phyloP scores from a whole-genome alignment of 1,140 invertebrate species.

The Polypedilum vanderplanki region DNA sequence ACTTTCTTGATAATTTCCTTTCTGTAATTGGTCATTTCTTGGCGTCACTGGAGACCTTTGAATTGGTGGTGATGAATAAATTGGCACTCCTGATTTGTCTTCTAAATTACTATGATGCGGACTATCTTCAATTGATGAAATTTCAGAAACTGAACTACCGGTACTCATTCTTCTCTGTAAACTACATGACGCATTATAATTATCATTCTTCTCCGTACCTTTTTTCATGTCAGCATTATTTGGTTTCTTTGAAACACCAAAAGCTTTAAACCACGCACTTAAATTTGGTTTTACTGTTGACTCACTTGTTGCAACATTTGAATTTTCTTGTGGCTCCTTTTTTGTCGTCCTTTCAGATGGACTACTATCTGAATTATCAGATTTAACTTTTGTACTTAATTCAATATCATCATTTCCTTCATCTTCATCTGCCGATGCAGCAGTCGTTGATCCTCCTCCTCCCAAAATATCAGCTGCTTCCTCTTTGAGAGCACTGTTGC shows the following conservation, averaged over 20 bases:
- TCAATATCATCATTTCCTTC: constrained; percentile 36
- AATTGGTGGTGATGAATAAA: constrained; percentile 48
- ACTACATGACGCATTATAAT: constrained; percentile 39
- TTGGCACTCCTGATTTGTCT: constrained; percentile 52
- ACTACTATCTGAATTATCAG: constrained; percentile 45
- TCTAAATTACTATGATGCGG: constrained; percentile 53
- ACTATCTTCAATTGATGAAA: constrained; percentile 63
- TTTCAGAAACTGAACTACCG: constrained; percentile 63
- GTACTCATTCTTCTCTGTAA: constrained; percentile 58
- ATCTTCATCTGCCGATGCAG: constrained; percentile 36
- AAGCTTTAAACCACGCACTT: constrained; percentile 85
- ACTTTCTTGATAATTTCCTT: constrained; percentile 56
- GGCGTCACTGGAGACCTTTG: constrained; percentile 35
- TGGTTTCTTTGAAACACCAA: constrained; percentile 65
- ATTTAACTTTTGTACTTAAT: constrained; percentile 36
- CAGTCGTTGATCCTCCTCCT: too few relatives aligned
- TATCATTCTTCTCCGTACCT: constrained; percentile 38
- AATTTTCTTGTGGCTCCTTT: constrained; percentile 38
- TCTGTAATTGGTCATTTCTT: constrained; percentile 47
- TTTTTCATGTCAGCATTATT: constrained; percentile 44
- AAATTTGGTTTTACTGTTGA: constrained; percentile 61
- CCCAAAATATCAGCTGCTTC: constrained; percentile 34
- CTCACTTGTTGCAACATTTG: neutral
- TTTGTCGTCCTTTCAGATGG: constrained; percentile 44
- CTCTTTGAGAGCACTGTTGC: constrained; percentile 46